A percentile compares a stretch with the other conserved stretches of the same genome.
Conservation (phyloP, 92 coral and sea anemone genomes). For the Nematostella vectensis region DNA sequence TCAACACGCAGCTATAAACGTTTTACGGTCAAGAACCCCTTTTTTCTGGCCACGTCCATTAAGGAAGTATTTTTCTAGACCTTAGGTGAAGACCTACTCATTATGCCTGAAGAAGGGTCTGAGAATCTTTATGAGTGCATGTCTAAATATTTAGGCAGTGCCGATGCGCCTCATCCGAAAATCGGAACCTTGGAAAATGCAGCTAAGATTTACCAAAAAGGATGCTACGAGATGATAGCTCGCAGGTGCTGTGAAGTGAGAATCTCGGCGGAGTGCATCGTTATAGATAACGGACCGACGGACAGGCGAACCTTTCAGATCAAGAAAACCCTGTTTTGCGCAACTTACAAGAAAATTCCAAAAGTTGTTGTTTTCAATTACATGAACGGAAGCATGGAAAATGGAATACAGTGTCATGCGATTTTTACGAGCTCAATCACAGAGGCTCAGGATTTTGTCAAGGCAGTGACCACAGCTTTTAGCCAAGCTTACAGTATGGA, state of each 20-base stretch:
- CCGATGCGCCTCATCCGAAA: conserved; percentile 40
- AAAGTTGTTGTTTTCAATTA: conserved; percentile 69
- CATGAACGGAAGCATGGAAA: conserved; percentile 3
- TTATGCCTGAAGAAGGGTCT: no score
- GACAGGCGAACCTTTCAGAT: conserved; percentile 17
- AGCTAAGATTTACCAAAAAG: conserved; percentile 50
- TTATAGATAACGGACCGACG: conserved; percentile 13
- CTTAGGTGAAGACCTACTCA: no score
- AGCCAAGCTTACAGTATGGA: conserved; percentile 25
- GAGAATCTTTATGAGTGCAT: conserved; percentile 6
- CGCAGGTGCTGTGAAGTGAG: conserved; percentile 5
- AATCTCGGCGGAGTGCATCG: conserved; percentile 21
- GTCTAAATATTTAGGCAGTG: conserved; percentile 44
- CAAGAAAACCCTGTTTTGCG: conserved; percentile 54
- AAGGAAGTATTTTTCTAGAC: no score
- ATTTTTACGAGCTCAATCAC: conserved; percentile 25
- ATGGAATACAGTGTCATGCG: conserved; percentile 48
- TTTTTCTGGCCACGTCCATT: no score
- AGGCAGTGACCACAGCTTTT: conserved; percentile 50
- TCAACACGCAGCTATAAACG: no score
- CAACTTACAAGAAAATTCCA: conserved; percentile 66
- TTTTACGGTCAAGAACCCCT: no score
- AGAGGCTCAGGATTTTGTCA: conserved; percentile 48
- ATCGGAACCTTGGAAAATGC: conserved; percentile 58
- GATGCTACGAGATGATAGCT: conserved; percentile 31